Evolutionary conservation across 2,797 vertebrate genomes (phyloP).

Genomic region (Amazona ochrocephala): DNA sequence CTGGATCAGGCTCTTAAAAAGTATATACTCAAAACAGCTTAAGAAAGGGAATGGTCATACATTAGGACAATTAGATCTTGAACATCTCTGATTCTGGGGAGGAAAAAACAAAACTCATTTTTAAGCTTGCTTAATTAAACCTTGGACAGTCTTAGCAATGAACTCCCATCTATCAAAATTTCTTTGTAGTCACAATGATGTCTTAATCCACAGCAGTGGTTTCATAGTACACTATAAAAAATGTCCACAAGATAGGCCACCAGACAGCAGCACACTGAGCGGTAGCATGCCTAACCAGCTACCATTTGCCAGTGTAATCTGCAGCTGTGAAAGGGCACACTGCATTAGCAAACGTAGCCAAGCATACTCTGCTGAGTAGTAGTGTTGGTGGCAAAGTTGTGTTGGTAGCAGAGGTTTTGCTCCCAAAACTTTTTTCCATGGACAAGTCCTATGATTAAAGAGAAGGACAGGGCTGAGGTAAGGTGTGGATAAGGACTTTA

Average conservation of each 20-base stretch:
- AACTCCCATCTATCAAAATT: not conserved
- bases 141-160: not conserved
- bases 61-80: not conserved
- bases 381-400: not conserved
- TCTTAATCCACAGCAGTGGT: not conserved
- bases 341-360: not conserved
- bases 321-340: not conserved
- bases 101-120: not conserved
- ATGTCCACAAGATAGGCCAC: not conserved
- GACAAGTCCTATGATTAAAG: not conserved
- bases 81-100: not conserved
- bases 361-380: not conserved
- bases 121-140: not conserved
- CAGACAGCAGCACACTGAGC: not conserved
- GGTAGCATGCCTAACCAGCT: not conserved
- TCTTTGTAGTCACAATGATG: not conserved
- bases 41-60: not conserved
- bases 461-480: not conserved
- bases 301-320: rapidly evolving
- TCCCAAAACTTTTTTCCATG: not conserved
- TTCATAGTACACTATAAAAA: not conserved
- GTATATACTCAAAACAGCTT: not conserved
- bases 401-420: not conserved
- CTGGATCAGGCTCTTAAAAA: not conserved
- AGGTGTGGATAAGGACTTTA: not conserved